Evolutionary conservation across 2,888 invertebrate species (phyloP).

Genomic region (Rutpela maculata): DNA sequence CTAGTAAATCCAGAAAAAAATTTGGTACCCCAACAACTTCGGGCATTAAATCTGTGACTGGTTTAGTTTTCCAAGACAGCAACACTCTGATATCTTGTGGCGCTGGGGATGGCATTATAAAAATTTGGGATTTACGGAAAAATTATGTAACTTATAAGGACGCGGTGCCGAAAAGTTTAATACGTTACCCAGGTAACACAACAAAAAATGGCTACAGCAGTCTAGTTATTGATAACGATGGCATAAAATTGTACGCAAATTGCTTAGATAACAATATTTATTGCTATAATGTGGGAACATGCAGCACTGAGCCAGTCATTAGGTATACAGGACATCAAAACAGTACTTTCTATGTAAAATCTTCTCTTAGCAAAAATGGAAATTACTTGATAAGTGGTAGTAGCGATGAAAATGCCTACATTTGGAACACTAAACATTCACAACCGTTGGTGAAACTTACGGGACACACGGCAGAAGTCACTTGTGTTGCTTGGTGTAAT

Average conservation of each 20-base stretch:
- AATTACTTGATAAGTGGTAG: constrained; percentile 91
- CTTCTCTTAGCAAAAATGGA: constrained; percentile 87
- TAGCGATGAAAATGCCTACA: constrained; percentile 89
- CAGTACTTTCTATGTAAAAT: constrained; percentile 90
- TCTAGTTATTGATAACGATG: constrained; percentile 83
- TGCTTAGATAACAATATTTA: constrained; percentile 92
- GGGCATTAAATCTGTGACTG: constrained; percentile 86
- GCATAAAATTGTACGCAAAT: constrained; percentile 86
- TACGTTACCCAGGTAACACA: constrained; percentile 85
- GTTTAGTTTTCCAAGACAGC: constrained; percentile 88
- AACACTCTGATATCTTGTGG: constrained; percentile 88
- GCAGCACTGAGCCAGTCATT: constrained; percentile 80
- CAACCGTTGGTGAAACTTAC: constrained; percentile 82
- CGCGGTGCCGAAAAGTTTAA: constrained; percentile 82
- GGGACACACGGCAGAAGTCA: constrained; percentile 91
- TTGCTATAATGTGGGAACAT: constrained; percentile 86
- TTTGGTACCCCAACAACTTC: constrained; percentile 66
- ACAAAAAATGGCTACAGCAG: constrained; percentile 86
- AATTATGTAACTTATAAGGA: constrained; percentile 84
- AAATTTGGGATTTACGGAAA: constrained; percentile 87
- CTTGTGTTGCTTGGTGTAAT: constrained; percentile 89
- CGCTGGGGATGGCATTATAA: constrained; percentile 90
- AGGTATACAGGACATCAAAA: constrained; percentile 85
- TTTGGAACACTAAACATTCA: constrained; percentile 85
- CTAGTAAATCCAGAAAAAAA: constrained; percentile 65